A percentile compares a stretch with the other conserved stretches of the same genome.
These are phyloP conservation scores for Onychomys torridus DNA, from an alignment of 2,797 vertebrate species.

Conservation along the genomic window DNA sequence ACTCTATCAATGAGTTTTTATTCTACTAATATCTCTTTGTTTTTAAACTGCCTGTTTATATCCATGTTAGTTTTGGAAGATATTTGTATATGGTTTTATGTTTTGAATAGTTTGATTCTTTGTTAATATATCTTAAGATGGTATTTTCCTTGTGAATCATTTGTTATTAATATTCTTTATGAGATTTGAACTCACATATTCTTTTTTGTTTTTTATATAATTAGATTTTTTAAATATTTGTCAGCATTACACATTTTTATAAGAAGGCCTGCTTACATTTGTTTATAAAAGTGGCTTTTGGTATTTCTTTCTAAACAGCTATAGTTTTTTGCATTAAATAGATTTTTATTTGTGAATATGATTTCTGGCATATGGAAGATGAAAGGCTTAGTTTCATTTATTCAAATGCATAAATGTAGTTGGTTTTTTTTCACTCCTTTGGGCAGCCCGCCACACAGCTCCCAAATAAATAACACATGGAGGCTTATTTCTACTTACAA, in stretches of 20 bases:
- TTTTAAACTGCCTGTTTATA: constrained; percentile 1
- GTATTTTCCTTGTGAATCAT: neutral
- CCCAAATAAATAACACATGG: no score
- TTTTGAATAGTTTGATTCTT: neutral
- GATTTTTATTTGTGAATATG: neutral
- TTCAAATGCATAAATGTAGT: neutral
- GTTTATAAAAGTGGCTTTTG: neutral
- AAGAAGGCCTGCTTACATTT: neutral
- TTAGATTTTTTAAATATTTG: constrained; percentile 5
- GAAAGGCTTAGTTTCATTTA: neutral
- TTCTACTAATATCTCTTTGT: neutral
- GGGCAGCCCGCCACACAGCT: no score
- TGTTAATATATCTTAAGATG: neutral
- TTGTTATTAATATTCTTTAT: neutral
- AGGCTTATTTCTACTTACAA: no score
- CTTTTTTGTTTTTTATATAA: neutral
- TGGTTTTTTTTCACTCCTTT: no score
- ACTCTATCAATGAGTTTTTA: neutral
- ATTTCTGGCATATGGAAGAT: neutral
- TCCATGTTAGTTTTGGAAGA: neutral
- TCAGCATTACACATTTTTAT: neutral
- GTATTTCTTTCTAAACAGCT: constrained; percentile 9
- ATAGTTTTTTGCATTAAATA: neutral
- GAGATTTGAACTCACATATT: neutral
- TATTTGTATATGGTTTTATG: neutral